Evolutionary conservation across 1,140 invertebrate species (phyloP).

Genomic region (Anoplolepis gracilipes): DNA sequence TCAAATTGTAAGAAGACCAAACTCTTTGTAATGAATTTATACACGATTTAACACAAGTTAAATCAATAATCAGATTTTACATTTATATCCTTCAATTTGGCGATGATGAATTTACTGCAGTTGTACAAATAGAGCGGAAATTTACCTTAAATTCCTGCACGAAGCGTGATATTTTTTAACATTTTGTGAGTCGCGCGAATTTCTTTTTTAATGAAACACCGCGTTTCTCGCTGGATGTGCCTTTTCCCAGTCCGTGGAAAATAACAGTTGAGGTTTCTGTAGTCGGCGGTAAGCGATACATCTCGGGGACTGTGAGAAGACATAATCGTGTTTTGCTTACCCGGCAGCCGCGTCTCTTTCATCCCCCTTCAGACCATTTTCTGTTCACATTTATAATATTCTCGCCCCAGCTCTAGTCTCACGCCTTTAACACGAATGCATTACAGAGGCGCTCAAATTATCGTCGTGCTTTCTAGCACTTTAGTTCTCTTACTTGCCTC

Average conservation of each 20-base stretch:
- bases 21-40: background rate
- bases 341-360: background rate
- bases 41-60: background rate
- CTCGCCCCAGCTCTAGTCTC: background rate
- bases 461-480: conserved; percentile 30
- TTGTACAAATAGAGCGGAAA: background rate
- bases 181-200: background rate
- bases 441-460: conserved; percentile 66
- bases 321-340: conserved; percentile 60
- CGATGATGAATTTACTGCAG: background rate
- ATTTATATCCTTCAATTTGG: background rate
- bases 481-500: background rate
- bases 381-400: conserved; percentile 12
- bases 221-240: background rate
- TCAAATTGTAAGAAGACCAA: background rate
- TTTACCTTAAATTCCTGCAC: background rate
- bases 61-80: background rate
- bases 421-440: conserved; percentile 52
- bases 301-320: background rate
- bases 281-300: conserved; percentile 26
- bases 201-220: conserved; percentile 31
- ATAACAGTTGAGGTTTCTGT: conserved; percentile 16
- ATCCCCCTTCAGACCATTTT: background rate
- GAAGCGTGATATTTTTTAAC: background rate
- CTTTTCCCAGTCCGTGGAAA: conserved; percentile 18